A percentile compares a stretch with the other conserved stretches of the same genome.
Evolutionary conservation across 2,888 invertebrate genomes (phyloP).

Genomic region (Fragum fragum): DNA sequence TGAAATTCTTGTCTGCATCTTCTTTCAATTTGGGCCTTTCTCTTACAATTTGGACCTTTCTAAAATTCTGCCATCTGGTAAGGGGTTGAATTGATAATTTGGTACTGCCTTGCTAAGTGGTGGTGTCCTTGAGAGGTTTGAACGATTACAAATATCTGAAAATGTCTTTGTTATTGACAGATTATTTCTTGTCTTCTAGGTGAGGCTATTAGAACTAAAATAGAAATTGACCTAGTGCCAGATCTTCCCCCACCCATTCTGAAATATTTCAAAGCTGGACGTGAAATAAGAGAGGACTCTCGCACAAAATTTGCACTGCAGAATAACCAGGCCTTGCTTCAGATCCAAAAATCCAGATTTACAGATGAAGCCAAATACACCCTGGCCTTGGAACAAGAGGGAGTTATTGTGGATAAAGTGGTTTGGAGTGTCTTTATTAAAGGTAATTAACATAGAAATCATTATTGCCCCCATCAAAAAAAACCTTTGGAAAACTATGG

Average conservation of each 20-base stretch:
- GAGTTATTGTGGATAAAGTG: constrained; percentile 94
- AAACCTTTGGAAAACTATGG: neutral
- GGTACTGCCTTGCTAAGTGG: too few species aligned
- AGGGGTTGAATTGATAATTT: too few species aligned
- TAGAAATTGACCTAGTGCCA: constrained; percentile 91
- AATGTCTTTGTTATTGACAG: too few species aligned
- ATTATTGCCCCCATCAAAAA: neutral
- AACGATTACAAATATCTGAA: too few species aligned
- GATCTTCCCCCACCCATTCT: constrained; percentile 94
- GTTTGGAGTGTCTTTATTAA: constrained; percentile 99
- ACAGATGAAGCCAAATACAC: constrained; percentile 99
- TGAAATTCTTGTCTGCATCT: too few species aligned
- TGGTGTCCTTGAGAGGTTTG: too few species aligned
- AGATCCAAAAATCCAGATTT: constrained; percentile 98
- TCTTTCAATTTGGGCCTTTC: too few species aligned
- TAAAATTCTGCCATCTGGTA: too few species aligned
- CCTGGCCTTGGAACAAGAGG: constrained; percentile 97
- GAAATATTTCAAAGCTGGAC: constrained; percentile 95
- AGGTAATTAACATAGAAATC: constrained; percentile 88
- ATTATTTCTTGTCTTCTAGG: constrained; percentile 65
- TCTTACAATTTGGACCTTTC: too few species aligned
- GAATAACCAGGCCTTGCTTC: constrained; percentile 93
- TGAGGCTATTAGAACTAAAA: constrained; percentile 74
- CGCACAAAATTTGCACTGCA: constrained; percentile 89
- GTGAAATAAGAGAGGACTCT: constrained; percentile 97